Evolutionary conservation across 1,140 invertebrate genomes (phyloP).

Genomic region (Centruroides sculpturatus): DNA sequence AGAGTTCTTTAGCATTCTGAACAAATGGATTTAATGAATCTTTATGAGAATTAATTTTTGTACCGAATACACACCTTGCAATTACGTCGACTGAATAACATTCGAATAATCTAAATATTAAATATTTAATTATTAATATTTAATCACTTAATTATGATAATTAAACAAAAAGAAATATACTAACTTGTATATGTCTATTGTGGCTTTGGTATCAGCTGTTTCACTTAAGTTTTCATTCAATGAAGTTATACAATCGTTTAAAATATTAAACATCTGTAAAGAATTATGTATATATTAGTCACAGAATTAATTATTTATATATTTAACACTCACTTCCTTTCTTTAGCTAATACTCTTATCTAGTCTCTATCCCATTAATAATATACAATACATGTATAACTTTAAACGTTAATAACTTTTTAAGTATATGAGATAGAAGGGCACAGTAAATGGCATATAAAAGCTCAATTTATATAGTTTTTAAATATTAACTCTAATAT

Average conservation of each 20-base stretch:
- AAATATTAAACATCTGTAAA: neutral
- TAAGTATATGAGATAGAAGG: too few relatives aligned
- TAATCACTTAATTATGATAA: too few relatives aligned
- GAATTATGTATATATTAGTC: neutral
- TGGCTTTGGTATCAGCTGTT: neutral
- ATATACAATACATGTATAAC: too few relatives aligned
- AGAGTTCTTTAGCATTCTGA: constrained; percentile 17
- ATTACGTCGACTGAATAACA: constrained; percentile 44
- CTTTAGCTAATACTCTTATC: too few relatives aligned
- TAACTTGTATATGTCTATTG: neutral
- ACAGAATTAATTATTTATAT: too few relatives aligned
- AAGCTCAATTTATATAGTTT: neutral
- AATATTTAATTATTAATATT: too few relatives aligned
- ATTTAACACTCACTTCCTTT: too few relatives aligned
- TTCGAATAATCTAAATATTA: constrained; percentile 18
- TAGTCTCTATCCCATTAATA: too few relatives aligned
- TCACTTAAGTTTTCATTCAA: neutral
- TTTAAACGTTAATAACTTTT: too few relatives aligned
- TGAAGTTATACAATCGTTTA: neutral
- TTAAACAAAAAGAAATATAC: neutral
- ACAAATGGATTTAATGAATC: constrained; percentile 26
- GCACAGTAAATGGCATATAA: neutral
- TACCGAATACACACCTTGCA: constrained; percentile 40
- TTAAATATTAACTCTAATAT: too few relatives aligned
- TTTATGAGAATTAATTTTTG: constrained; percentile 37